Percentiles rank a stretch among this genome's conserved stretches.
Conservation (phyloP, 1,140 invertebrate genomes). For the Helicorthomorpha holstii region DNA sequence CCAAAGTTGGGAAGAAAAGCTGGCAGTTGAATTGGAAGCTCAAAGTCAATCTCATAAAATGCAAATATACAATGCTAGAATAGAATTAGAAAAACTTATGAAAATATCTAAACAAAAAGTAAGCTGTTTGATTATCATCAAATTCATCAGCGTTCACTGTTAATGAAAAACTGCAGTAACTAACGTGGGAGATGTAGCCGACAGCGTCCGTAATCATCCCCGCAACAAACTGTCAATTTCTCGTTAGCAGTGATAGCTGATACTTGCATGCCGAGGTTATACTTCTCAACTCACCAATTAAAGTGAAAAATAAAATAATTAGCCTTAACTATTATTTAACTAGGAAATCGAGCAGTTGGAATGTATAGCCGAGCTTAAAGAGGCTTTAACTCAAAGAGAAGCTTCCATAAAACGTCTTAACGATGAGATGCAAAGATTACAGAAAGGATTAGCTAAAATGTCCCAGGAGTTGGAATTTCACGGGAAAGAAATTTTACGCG, state of each 20-base stretch:
- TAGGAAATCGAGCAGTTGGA: background rate
- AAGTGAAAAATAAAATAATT: too few relatives aligned
- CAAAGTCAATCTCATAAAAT: background rate
- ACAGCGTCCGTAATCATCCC: too few relatives aligned
- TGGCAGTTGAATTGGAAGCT: background rate
- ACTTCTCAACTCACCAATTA: too few relatives aligned
- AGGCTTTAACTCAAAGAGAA: background rate
- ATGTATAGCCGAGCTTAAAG: background rate
- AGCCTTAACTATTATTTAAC: too few relatives aligned
- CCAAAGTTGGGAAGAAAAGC: background rate
- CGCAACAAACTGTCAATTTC: too few relatives aligned
- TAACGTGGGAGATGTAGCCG: too few relatives aligned
- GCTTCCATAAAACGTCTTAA: background rate
- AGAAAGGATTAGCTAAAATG: background rate
- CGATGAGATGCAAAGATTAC: background rate
- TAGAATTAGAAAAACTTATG: conserved; percentile 2
- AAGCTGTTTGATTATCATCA: too few relatives aligned
- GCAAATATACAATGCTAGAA: background rate
- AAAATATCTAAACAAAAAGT: background rate
- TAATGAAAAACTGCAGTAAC: background rate
- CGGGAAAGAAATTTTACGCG: background rate
- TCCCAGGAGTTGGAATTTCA: background rate
- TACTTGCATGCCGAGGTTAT: too few relatives aligned
- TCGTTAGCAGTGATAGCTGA: too few relatives aligned
- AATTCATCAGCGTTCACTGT: background rate